A percentile compares a stretch with the other conserved stretches of the same genome.
phyloP scores from a whole-genome alignment of 2,113 vertebrate genomes.

The Gracilinanus agilis region DNA sequence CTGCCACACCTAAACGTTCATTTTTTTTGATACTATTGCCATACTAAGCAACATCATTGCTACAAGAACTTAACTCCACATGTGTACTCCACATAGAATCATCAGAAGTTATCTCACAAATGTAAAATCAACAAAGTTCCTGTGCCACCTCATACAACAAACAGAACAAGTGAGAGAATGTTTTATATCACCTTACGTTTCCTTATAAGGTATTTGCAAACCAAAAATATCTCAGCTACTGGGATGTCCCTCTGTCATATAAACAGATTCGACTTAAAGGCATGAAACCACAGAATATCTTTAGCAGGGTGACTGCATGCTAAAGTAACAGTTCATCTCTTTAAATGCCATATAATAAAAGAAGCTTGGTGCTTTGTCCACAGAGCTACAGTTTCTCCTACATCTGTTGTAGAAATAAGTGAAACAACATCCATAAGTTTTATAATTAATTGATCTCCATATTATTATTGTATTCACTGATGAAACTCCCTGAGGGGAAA shows the following conservation, averaged over 20 bases:
- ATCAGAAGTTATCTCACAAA: background rate
- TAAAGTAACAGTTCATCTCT: slow-evolving; percentile 4
- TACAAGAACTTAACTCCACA: background rate
- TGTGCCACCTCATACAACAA: background rate
- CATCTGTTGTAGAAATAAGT: slow-evolving; percentile 47
- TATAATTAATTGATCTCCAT: slow-evolving; percentile 67
- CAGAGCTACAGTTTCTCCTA: slow-evolving; percentile 30
- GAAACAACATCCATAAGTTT: slow-evolving; percentile 57
- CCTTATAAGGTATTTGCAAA: slow-evolving; percentile 48
- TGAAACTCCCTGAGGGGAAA: slow-evolving; percentile 54
- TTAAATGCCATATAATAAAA: slow-evolving; percentile 26
- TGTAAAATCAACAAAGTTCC: rapidly evolving
- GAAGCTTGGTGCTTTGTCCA: slow-evolving; percentile 40
- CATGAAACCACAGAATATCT: slow-evolving; percentile 27
- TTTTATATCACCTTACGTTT: background rate
- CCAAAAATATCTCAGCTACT: slow-evolving; percentile 42
- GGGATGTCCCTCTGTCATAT: background rate
- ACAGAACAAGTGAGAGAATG: background rate
- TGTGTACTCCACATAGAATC: background rate
- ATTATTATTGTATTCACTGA: slow-evolving; percentile 39
- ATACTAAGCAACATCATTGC: background rate
- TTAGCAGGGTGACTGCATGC: slow-evolving; percentile 12
- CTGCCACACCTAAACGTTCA: slow-evolving; percentile 31
- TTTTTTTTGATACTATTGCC: background rate
- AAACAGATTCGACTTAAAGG: slow-evolving; percentile 29